Base-by-base conservation (phyloP, 37 sponge, comb jelly and placozoan genomes). In the Beroe forskalii region DNA sequence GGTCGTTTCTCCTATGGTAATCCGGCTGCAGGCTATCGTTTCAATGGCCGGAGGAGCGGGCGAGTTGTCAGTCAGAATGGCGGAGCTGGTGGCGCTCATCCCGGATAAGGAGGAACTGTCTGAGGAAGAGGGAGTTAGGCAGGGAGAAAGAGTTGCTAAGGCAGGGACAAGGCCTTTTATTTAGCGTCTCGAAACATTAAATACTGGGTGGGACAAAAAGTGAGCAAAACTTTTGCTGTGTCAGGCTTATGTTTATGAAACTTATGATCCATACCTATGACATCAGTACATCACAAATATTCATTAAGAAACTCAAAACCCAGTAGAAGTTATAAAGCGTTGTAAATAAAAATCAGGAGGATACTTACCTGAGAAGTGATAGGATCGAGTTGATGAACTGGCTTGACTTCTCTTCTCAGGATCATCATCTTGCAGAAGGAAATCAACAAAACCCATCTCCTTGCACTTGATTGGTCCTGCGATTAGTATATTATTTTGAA, bases 391-490 rank as follows among this genome's bases (percentile, higher is more conserved):
- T 3, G 66, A 37, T 43, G 86, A 44, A 38, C 86, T 80, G 28
- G 86, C 86, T 27, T 80, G 38, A 25, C 86, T 80, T 37, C 28
- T 1, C 86, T 44, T 41, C 1, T 80, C 86, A 23, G 44, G 86
- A 25, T 80, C 86, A 24, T 41, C 55, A 44, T 80, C 86, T 80
- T 80, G 86, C 31, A 80, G 86, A 1, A 80, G 27, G 28, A 80
- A 80, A 17, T 80, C 86, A 1, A 80, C 86, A 80, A 80, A 80
- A 4, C 55, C 55, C 86, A 80, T 80, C 55, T 80, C 86, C n/a
- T 44, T 41, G 1, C 40, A 43, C n/a, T 44, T 41, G 22, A 80
- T 25, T 35, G 86, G 86, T 44, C 86, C 86, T 80, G n/a, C n/a
- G n/a, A n/a, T n/a, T n/a, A n/a, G n/a, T n/a, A n/a, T n/a, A n/a